Evolutionary conservation across 2,113 vertebrate genomes (phyloP).

Genomic region (Oreochromis aureus): DNA sequence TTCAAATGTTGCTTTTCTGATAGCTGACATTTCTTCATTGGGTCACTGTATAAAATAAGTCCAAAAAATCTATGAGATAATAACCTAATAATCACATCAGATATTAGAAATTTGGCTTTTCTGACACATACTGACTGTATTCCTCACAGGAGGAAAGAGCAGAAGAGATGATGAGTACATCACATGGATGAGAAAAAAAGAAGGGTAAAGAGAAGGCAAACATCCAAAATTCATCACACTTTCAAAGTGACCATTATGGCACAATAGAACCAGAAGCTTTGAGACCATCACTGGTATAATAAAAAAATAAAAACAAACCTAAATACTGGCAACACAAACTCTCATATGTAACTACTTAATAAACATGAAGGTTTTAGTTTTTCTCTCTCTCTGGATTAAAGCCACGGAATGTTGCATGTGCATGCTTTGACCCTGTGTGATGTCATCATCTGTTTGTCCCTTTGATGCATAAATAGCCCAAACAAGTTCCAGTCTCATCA

Average conservation of each 20-base stretch:
- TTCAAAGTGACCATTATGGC: not conserved
- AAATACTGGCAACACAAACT: not conserved
- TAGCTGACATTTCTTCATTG: too few species aligned
- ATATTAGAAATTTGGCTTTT: too few species aligned
- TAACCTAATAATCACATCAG: too few species aligned
- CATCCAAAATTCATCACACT: not conserved
- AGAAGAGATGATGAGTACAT: too few species aligned
- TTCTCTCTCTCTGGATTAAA: not conserved
- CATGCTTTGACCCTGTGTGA: fast-evolving
- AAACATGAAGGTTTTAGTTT: not conserved
- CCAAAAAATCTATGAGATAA: too few species aligned
- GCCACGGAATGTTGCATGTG: not conserved
- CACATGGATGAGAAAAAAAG: too few species aligned
- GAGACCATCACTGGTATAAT: not conserved
- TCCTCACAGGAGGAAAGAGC: too few species aligned
- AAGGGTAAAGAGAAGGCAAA: too few species aligned
- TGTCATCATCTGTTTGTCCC: not conserved
- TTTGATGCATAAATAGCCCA: not conserved
- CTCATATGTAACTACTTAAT: not conserved
- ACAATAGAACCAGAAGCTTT: not conserved
- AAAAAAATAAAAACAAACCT: not conserved
- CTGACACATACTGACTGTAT: too few species aligned
- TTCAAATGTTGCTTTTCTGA: too few species aligned
- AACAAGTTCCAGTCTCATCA: not conserved
- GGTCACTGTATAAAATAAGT: too few species aligned